Base-by-base conservation (phyloP, 2,888 invertebrate genomes). In the Adelognathus sp. region DNA sequence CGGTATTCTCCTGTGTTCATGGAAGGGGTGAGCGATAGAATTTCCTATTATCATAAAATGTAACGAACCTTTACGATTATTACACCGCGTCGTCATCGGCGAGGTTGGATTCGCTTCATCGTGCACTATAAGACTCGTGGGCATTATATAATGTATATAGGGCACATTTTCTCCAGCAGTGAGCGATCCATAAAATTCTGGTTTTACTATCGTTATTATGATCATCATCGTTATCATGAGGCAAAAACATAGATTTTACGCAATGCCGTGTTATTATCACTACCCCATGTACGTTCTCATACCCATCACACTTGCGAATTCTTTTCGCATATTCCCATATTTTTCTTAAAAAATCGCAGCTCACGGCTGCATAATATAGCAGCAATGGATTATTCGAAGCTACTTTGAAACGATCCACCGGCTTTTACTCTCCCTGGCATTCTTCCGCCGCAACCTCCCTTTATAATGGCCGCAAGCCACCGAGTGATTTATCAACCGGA, bases 401-500 rank as follows among this genome's bases (percentile, higher is more conserved):
- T 44, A 29, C 16, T 41, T 41, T 11, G 39, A 29, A 24, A 61
- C 41, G 41, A 61, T 44, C 16, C 14, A 27, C 27, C 24, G 33
- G 58, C 21, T 58, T 9, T 41, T 14, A 14, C 46, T 33, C 14
- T 46, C n/a, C 29, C 33, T 7, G 4, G 66, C 39, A 21, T 33
- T 50, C 31, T 6, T 36, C 14, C 16, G 7, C 9, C 14, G 74
- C 67, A 73, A 73, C 66, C 69, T 41, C 52, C n/a, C n/a, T n/a
- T 60, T 73, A 54, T 79, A 81, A 83, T 79, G 76, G 76, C 44
- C 7, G 27, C 14, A 41, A 24, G 27, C 27, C 33, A 29, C 14
- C 46, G 31, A 54, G 60, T 84, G 83, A 84, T 83, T 83, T 84
- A 85, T 52, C 46, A 41, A 52, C 9, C 31, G 31, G 41, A 60